Percentiles rank a stretch among this genome's conserved stretches.
phyloP scores from a whole-genome alignment of 2,113 vertebrate genomes.

The Microtus pennsylvanicus region DNA sequence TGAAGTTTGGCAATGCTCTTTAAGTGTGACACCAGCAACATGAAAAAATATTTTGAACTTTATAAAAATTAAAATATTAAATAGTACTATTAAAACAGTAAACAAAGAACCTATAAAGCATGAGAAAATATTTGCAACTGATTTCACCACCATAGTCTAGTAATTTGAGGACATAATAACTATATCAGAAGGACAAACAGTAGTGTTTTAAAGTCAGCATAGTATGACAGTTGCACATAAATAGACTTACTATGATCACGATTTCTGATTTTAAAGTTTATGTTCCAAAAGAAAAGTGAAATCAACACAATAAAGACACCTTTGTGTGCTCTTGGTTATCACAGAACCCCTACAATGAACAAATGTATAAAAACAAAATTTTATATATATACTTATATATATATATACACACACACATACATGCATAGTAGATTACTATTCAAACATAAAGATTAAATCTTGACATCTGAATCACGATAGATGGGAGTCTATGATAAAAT shows the following conservation, averaged over 20 bases:
- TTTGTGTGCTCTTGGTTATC: background rate
- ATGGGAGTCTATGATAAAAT: background rate
- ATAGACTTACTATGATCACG: background rate
- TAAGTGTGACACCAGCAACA: too few relatives aligned
- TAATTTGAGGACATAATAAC: background rate
- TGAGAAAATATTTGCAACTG: background rate
- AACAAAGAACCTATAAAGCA: background rate
- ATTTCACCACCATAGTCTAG: background rate
- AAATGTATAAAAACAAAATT: background rate
- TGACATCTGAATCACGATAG: background rate
- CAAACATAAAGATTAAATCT: background rate
- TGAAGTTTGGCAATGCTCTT: too few relatives aligned
- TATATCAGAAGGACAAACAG: background rate
- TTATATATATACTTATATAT: too few relatives aligned
- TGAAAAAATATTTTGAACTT: too few relatives aligned
- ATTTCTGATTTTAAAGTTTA: background rate
- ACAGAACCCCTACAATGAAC: background rate
- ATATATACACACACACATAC: too few relatives aligned
- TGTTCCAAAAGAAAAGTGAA: background rate
- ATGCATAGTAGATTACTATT: background rate
- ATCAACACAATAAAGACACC: background rate
- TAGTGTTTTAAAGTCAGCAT: background rate
- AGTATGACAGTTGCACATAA: background rate
- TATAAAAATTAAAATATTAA: too few relatives aligned
- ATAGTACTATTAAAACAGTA: too few relatives aligned